Evolutionary conservation across 92 coral and sea anemone species (phyloP).

Genomic region (Desmophyllum pertusum): DNA sequence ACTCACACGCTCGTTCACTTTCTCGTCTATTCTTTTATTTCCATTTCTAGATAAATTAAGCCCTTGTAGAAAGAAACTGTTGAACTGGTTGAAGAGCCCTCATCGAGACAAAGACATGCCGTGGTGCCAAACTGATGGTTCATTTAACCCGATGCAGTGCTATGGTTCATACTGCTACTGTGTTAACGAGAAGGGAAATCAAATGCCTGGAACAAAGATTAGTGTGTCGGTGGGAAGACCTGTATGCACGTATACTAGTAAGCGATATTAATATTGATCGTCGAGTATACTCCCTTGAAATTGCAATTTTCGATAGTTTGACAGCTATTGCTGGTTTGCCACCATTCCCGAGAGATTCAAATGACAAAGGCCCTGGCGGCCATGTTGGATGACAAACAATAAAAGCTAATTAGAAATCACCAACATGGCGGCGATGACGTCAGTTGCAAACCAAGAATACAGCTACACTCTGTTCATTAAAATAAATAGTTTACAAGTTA

Average conservation of each 20-base stretch:
- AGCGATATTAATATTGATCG: background rate
- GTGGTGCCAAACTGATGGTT: constrained; percentile 80
- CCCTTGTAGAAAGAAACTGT: constrained; percentile 61
- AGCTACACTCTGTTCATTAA: too few relatives aligned
- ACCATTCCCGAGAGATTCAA: too few relatives aligned
- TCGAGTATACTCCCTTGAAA: background rate
- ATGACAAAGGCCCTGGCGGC: too few relatives aligned
- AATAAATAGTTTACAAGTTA: too few relatives aligned
- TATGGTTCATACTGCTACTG: constrained; percentile 83
- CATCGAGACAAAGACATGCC: constrained; percentile 59
- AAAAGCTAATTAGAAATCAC: too few relatives aligned
- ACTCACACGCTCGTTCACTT: background rate
- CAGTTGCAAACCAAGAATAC: too few relatives aligned
- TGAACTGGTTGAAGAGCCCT: constrained; percentile 39
- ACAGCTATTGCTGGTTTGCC: too few relatives aligned
- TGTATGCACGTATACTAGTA: constrained; percentile 64
- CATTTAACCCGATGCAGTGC: constrained; percentile 82
- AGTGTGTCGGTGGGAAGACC: constrained; percentile 76
- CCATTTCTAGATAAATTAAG: constrained; percentile 21
- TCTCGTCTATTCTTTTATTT: background rate
- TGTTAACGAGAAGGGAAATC: constrained; percentile 75
- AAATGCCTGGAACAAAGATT: constrained; percentile 75
- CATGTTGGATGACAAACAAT: too few relatives aligned
- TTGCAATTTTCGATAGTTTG: background rate
- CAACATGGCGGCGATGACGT: too few relatives aligned